These are phyloP conservation scores for Stenurella melanura DNA, from an alignment of 2,888 invertebrate genomes.

Conservation along the genomic window DNA sequence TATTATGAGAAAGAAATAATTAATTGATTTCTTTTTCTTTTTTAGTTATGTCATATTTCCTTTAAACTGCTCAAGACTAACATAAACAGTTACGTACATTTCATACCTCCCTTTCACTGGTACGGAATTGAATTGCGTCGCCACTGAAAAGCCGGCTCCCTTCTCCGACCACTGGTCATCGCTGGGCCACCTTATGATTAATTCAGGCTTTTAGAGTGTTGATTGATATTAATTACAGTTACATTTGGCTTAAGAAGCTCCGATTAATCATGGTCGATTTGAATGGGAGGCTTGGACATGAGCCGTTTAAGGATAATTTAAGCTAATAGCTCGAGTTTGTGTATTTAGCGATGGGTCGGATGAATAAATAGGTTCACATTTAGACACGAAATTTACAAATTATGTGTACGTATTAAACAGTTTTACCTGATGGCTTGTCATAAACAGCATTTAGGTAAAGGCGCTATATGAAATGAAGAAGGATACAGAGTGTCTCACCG, in stretches of 20 bases:
- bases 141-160: slow-evolving; percentile 2
- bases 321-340: slow-evolving; percentile 51
- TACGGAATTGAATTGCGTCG: neutral
- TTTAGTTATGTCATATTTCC: too few relatives aligned
- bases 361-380: slow-evolving; percentile 30
- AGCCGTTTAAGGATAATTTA: slow-evolving; percentile 53
- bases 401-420: slow-evolving; percentile 11
- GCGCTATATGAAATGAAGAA: neutral
- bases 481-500: too few relatives aligned
- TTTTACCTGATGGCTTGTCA: neutral
- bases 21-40: too few relatives aligned
- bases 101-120: neutral
- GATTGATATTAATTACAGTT: slow-evolving; percentile 61
- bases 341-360: slow-evolving; percentile 46
- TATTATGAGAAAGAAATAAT: too few relatives aligned
- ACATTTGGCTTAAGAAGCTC: slow-evolving; percentile 53
- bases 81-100: neutral
- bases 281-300: slow-evolving; percentile 53
- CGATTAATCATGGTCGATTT: slow-evolving; percentile 57
- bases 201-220: slow-evolving; percentile 55
- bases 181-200: slow-evolving; percentile 54
- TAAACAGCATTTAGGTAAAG: neutral
- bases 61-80: neutral
- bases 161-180: slow-evolving; percentile 23
- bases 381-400: slow-evolving; percentile 28